Base-by-base conservation (phyloP, 2,888 invertebrate genomes). In the Ennomos quercinarius region DNA sequence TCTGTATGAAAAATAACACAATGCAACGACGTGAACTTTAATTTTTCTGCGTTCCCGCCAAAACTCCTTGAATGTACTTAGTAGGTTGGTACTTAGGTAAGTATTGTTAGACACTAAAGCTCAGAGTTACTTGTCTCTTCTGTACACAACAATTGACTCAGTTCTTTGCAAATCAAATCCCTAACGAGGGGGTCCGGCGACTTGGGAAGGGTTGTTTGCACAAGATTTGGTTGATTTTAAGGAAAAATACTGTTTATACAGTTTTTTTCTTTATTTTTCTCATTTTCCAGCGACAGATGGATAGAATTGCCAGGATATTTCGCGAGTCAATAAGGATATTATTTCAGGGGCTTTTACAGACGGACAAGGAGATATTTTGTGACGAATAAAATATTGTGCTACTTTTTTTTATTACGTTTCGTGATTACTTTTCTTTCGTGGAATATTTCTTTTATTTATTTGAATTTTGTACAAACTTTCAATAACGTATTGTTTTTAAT, bases 171-270 rank as follows among this genome's bases (percentile, higher is more conserved):
- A 41, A 61, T 47, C 61, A 61, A 27, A 54, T 48, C 65, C 66
- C 66, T 81, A 81, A 81, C 81, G 80, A 81, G 76, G 74, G 69
- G 74, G 69, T 70, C 72, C 67, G 64, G 51, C 57, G 55, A 57
- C 60, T 63, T 64, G 57, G 70, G 72, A 81, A 83, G 80, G 83
- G 81, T 82, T 83, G 72, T 83, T 83, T 82, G 77, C 61, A 76
- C 80, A 80, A 78, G 76, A 80, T 79, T 80, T 74, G 76, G 73
- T 77, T 82, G 81, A 82, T 81, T 82, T 76, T 68, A 64, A 63
- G 67, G 69, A 70, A 63, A 54, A 53, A 55, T 70, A 74, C 73
- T 74, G 75, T 70, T 75, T 76, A 68, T 65, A 64, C 67, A 27
- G 27, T 72, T 72, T 72, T 70, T 69, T 64, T 59, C 59, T 64